These are phyloP conservation scores for Melanostoma mellinum DNA, from an alignment of 2,888 invertebrate species.

Conservation along the genomic window DNA sequence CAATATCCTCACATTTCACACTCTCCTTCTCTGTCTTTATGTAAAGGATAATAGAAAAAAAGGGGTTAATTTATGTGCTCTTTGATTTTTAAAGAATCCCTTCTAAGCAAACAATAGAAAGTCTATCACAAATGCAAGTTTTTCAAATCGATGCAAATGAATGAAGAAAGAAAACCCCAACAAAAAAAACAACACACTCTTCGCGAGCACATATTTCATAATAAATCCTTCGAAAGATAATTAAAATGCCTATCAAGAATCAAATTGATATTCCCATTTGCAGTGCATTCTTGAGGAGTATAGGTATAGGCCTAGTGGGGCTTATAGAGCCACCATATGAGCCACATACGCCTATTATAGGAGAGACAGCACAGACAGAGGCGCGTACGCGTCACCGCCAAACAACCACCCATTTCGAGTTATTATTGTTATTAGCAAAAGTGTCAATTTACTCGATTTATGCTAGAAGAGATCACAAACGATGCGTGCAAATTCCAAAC, in stretches of 20 bases:
- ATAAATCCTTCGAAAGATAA: constrained; percentile 52
- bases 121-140: background rate
- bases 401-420: constrained; percentile 66
- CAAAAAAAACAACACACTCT: background rate
- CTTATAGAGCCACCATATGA: background rate
- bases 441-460: constrained; percentile 78
- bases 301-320: too few species aligned
- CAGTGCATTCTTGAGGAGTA: constrained; percentile 26
- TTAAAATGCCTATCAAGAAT: constrained; percentile 69
- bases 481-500: constrained; percentile 70
- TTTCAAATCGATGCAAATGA: constrained; percentile 20
- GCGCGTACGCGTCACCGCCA: constrained; percentile 48
- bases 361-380: constrained; percentile 17
- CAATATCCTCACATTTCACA: background rate
- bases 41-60: background rate
- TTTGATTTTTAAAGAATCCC: background rate
- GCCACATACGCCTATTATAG: background rate
- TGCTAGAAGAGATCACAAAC: constrained; percentile 71
- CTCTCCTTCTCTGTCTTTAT: background rate
- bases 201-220: background rate
- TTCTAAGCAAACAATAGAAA: background rate
- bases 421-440: constrained; percentile 77
- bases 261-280: constrained; percentile 54
- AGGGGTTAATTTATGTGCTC: constrained; percentile 8
- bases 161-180: too few species aligned